A percentile compares a stretch with the other conserved stretches of the same genome.
phyloP scores from a whole-genome alignment of 1,140 invertebrate genomes.

The Schlechtendalia chinensis region DNA sequence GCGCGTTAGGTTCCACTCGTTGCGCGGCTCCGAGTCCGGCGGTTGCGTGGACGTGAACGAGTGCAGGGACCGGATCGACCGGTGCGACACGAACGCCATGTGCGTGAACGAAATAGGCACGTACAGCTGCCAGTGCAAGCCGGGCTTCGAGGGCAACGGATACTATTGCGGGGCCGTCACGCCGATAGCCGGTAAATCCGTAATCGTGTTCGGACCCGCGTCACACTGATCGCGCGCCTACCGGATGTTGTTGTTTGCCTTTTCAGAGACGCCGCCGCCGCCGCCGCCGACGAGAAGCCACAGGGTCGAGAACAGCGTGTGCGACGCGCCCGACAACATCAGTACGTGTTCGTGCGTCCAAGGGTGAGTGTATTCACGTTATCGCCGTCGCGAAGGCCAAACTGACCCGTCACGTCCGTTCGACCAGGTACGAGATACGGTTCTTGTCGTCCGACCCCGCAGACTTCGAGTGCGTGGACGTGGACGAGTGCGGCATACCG shows the following conservation, averaged over 20 bases:
- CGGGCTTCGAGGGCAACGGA: constrained; percentile 64
- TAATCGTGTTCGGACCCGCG: no score
- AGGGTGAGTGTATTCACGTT: constrained; percentile 6
- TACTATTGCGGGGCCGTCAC: constrained; percentile 56
- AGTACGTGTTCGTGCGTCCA: constrained; percentile 30
- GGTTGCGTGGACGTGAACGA: constrained; percentile 83
- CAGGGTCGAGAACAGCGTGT: constrained; percentile 4
- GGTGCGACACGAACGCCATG: constrained; percentile 77
- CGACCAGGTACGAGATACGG: constrained; percentile 48
- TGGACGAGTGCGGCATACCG: constrained; percentile 70
- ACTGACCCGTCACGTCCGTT: neutral
- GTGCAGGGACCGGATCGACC: constrained; percentile 70
- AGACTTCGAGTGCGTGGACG: constrained; percentile 61
- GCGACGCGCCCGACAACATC: constrained; percentile 24
- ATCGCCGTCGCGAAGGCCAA: no score
- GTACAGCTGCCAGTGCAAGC: constrained; percentile 70
- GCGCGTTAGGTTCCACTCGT: constrained; percentile 47
- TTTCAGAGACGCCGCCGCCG: neutral
- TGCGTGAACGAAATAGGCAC: constrained; percentile 79
- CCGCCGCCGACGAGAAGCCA: neutral
- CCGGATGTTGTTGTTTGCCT: no score
- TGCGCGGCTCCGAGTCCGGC: constrained; percentile 51
- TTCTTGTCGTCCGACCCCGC: constrained; percentile 1
- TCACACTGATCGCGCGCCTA: no score
- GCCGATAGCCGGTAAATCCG: constrained; percentile 40